Base-by-base conservation (phyloP, 1,140 invertebrate genomes). In the Penaeus chinensis region DNA sequence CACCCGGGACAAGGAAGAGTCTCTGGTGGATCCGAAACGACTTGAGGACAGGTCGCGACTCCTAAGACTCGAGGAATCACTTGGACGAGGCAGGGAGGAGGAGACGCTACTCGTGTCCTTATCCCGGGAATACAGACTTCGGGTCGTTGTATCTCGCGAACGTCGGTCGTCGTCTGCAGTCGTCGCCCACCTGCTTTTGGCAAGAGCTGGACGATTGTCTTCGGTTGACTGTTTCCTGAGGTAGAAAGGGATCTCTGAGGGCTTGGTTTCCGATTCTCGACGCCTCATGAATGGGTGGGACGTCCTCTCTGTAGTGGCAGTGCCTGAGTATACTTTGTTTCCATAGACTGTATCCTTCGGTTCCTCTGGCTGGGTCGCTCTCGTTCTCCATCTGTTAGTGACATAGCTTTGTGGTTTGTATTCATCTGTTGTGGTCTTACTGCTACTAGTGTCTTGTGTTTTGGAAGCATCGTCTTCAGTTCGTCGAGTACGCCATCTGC, bases 301-400 rank as follows among this genome's bases (percentile, higher is more conserved):
- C 20, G 77, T 3, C 2, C 22, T 61, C 16, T 86, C 76, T 2
- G 60, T 65, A 24, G 2, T n/a, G 47, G 47, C 62, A 7, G 62
- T 42, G 2, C 10, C 81, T 20, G 62, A 20, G n/a, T 16, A 65
- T n/a, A 22, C 22, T 8, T 78, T 77, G 5, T 24, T 37, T 3
- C 84, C 84, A 66, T 74, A 86, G 22, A 78, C 77, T 22, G 84
- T 86, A 37, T 86, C 84, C 54, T 81, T 80, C 16, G 54, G 54
- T 13, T 54, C 54, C 54, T 54, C 54, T 54, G 54, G 54, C 54
- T 54, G 54, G 0, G 54, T 54, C 11, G 54, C 54, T 54, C 54
- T 54, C 54, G 54, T 54, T 54, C 54, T 54, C 54, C 54, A 54
- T 54, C 54, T 54, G 77, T 54, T 79, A 16, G 54, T 16, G 54